Evolutionary conservation across 2,113 vertebrate species (phyloP), one percentile per base, ranked within the genome.

Genomic region (Cyanoderma ruficeps): DNA sequence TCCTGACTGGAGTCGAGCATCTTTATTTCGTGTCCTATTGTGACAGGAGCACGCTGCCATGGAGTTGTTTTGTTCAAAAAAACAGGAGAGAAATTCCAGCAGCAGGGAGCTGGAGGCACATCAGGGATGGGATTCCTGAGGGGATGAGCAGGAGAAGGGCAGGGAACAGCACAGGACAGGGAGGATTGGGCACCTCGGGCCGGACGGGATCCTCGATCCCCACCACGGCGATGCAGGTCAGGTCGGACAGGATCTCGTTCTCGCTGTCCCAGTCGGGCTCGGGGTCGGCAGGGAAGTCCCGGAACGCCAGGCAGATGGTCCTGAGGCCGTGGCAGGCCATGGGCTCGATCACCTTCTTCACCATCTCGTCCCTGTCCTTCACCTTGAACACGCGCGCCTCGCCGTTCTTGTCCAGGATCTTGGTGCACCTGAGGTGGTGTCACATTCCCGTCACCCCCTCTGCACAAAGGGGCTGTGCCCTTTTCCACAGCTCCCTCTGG

Each of bases 171-270:
- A 33, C 21, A n/a, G 55, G 55, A 5, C 31, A 60, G 55, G 55
- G 55, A 22, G 56, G 24, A 35, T 12, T 35, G 0, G 1, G 75
- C 93, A 99, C 99, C 99, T 99, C 99, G 1, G 98, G 99, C 84
- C 99, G 98, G 60, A 99, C 99, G 3, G 99, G 99, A 52, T 99
- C 99, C 96, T 99, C 99, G 28, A 99, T 99, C 72, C 99, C 99
- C 27, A 99, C 99, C 90, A 99, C 99, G 0, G 97, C 94, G 1
- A 99, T 98, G 95, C 99, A 99, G 83, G 98, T 99, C 72, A 99
- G 98, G 7, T 99, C 98, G 1, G 97, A 98, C 75, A 99, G 96
- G 96, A 99, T 98, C 15, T 99, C 99, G 0, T 86, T 98, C 97
- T 99, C 99, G 0, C 81, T 97, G 94, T 99, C 99, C 99, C 99